phyloP scores from a whole-genome alignment of 2,888 invertebrate species.

The Apeira syringaria region DNA sequence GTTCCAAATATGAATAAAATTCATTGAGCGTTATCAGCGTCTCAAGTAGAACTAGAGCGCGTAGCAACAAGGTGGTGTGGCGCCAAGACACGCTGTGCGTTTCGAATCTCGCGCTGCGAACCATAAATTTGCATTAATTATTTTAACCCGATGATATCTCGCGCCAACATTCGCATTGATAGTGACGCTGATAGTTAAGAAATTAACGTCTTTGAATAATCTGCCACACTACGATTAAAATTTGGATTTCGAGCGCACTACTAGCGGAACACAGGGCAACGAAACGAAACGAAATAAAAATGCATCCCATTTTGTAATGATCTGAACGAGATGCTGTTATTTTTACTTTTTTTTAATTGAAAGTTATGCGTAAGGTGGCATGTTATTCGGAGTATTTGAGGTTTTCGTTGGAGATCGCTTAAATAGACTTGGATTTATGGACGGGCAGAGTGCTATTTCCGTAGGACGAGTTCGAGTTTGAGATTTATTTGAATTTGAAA shows the following conservation, averaged over 20 bases:
- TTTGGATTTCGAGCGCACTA: slow-evolving; percentile 21
- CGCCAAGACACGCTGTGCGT: slow-evolving; percentile 31
- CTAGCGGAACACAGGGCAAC: slow-evolving; percentile 10
- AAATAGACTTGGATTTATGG: slow-evolving; percentile 81
- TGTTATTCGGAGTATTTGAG: slow-evolving; percentile 72
- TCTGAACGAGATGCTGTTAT: slow-evolving; percentile 31
- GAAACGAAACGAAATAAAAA: slow-evolving; percentile 24
- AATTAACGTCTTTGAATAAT: slow-evolving; percentile 30
- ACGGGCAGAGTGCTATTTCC: slow-evolving; percentile 79
- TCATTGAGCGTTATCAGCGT: slow-evolving; percentile 13
- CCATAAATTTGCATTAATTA: slow-evolving; percentile 64
- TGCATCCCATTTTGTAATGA: slow-evolving; percentile 24
- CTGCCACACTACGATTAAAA: slow-evolving; percentile 25
- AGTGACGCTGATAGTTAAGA: slow-evolving; percentile 49
- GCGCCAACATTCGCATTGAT: slow-evolving; percentile 55
- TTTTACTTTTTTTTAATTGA: slow-evolving; percentile 36
- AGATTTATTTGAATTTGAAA: slow-evolving; percentile 81
- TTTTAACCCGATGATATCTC: slow-evolving; percentile 56
- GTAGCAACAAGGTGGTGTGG: slow-evolving; percentile 25
- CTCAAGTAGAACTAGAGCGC: slow-evolving; percentile 15
- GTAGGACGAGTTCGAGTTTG: slow-evolving; percentile 68
- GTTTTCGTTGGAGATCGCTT: slow-evolving; percentile 78
- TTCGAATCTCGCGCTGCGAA: slow-evolving; percentile 37
- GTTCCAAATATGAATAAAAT: slow-evolving; percentile 18
- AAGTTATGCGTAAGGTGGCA: slow-evolving; percentile 56